Evolutionary conservation across 2,113 vertebrate genomes (phyloP).

Genomic region (Cephalopholis sonnerati): DNA sequence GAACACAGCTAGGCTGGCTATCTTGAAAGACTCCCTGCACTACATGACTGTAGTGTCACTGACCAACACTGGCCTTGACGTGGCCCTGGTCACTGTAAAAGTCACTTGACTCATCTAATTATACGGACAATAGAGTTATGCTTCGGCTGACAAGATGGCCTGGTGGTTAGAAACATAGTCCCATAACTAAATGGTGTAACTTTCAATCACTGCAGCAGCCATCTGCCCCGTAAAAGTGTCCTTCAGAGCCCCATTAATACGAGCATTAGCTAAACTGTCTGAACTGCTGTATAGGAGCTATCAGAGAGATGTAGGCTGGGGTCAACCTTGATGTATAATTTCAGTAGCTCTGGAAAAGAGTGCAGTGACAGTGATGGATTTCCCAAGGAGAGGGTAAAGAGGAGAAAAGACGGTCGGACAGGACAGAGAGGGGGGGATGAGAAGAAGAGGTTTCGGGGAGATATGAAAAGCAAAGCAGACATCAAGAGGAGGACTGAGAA

Average conservation of each 20-base stretch:
- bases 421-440: not conserved
- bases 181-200: conserved; percentile 31
- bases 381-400: conserved; percentile 27
- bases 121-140: not conserved
- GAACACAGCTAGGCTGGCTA: too few species aligned
- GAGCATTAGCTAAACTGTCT: conserved; percentile 43
- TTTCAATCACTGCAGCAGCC: conserved; percentile 34
- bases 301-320: conserved; percentile 26
- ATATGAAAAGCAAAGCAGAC: conserved; percentile 37
- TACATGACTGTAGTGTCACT: not conserved
- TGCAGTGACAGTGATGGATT: conserved; percentile 60
- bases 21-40: not conserved
- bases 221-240: conserved; percentile 28
- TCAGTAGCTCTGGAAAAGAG: conserved; percentile 35
- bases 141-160: conserved; percentile 13
- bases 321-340: conserved; percentile 58
- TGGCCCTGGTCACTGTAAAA: not conserved
- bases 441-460: not conserved
- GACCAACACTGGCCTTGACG: not conserved
- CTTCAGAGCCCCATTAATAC: conserved; percentile 48
- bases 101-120: not conserved
- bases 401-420: conserved; percentile 2
- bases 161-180: conserved; percentile 12
- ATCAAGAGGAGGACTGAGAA: conserved; percentile 41
- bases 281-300: conserved; percentile 31